phyloP scores from a whole-genome alignment of 2,888 invertebrate genomes.

The Parnassius apollo region DNA sequence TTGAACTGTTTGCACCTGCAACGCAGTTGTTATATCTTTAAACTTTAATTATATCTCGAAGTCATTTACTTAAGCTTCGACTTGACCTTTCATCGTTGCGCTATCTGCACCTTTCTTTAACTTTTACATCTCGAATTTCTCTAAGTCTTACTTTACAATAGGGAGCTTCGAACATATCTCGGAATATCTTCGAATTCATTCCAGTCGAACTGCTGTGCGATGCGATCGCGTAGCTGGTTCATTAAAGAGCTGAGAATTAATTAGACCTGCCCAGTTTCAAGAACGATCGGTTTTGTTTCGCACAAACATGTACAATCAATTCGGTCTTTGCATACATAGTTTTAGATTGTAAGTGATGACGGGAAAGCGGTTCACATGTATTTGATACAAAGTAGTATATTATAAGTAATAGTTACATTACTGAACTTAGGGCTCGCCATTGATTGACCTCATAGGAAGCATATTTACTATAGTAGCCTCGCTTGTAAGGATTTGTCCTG shows the following conservation, averaged over 20 bases:
- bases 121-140: constrained; percentile 3
- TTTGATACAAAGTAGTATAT: no score
- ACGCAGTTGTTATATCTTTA: background rate
- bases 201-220: background rate
- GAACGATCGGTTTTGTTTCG: constrained; percentile 39
- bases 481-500: no score
- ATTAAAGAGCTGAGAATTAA: constrained; percentile 37
- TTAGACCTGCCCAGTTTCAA: constrained; percentile 39
- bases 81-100: background rate
- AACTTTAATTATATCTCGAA: constrained; percentile 10
- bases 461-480: no score
- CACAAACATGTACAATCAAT: constrained; percentile 38
- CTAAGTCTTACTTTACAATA: background rate
- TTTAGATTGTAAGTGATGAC: constrained; percentile 7
- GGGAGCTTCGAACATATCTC: constrained; percentile 7
- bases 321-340: constrained; percentile 27
- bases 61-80: constrained; percentile 5
- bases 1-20: background rate
- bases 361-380: constrained; percentile 9
- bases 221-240: constrained; percentile 4
- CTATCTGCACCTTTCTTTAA: background rate
- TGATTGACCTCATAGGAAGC: no score
- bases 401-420: no score
- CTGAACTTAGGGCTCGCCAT: no score
- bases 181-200: constrained; percentile 9